Evolutionary conservation across 2,888 invertebrate species (phyloP).

Genomic region (Synergus laeviventris): DNA sequence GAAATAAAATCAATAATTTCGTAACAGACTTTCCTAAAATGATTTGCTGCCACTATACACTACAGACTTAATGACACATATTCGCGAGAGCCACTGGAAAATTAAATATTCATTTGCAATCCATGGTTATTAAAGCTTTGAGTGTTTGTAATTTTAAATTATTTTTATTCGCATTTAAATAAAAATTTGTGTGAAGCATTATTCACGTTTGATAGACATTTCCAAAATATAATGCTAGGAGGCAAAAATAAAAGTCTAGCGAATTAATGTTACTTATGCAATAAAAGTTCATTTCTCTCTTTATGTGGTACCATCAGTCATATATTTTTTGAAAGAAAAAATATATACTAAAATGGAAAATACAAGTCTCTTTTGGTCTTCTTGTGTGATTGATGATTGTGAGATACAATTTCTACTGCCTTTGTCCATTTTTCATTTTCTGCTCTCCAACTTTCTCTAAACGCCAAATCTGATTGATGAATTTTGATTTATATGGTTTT

Average conservation of each 20-base stretch:
- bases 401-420: neutral
- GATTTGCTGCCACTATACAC: neutral
- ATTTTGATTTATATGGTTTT: conserved; percentile 7
- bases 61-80: neutral
- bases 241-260: too few relatives aligned
- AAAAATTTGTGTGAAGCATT: neutral
- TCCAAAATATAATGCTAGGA: neutral
- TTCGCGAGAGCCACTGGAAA: conserved; percentile 12
- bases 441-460: neutral
- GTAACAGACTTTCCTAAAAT: conserved; percentile 27
- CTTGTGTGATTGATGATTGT: neutral
- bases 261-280: too few relatives aligned
- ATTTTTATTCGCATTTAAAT: neutral
- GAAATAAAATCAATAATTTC: neutral
- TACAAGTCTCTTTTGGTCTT: neutral
- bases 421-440: neutral
- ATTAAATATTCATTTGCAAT: conserved; percentile 26
- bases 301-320: too few relatives aligned
- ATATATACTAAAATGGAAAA: neutral
- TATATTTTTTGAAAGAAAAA: neutral
- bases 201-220: neutral
- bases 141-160: neutral
- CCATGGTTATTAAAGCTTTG: conserved; percentile 21
- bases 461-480: neutral
- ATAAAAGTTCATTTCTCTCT: too few relatives aligned